Percentiles rank a stretch among this genome's conserved stretches.
Evolutionary conservation across 2,888 invertebrate species (phyloP).

Genomic region (Andrena haemorrhoa): DNA sequence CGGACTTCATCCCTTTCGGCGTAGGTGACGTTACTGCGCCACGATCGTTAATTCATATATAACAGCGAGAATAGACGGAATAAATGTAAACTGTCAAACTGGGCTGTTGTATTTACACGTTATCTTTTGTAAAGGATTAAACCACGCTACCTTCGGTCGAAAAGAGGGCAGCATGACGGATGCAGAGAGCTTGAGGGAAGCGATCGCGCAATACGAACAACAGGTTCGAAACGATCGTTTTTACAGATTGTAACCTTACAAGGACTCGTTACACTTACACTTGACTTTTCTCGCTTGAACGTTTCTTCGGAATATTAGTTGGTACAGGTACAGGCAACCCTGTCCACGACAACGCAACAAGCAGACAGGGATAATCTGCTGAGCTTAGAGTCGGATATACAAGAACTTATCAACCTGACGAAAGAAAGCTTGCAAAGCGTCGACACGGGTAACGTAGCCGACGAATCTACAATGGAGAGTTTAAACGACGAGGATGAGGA

Average conservation of each 20-base stretch:
- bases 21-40: constrained; percentile 1
- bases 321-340: constrained; percentile 87
- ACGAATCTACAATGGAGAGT: constrained; percentile 75
- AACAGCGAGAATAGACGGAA: background rate
- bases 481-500: constrained; percentile 72
- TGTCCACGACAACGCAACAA: constrained; percentile 85
- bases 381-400: constrained; percentile 88
- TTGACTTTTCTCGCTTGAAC: background rate
- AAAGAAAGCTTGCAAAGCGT: constrained; percentile 86
- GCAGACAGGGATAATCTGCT: constrained; percentile 87
- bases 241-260: constrained; percentile 27
- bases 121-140: background rate
- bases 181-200: constrained; percentile 72
- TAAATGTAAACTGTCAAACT: constrained; percentile 51
- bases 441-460: constrained; percentile 67
- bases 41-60: constrained; percentile 45
- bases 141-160: background rate
- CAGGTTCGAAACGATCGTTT: constrained; percentile 72
- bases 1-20: background rate
- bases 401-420: constrained; percentile 90
- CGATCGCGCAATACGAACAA: constrained; percentile 78
- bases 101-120: background rate
- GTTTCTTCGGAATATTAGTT: constrained; percentile 85
- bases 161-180: constrained; percentile 72
- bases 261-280: background rate